Conservation (phyloP, 2,888 invertebrate genomes). For the Tyria jacobaeae region DNA sequence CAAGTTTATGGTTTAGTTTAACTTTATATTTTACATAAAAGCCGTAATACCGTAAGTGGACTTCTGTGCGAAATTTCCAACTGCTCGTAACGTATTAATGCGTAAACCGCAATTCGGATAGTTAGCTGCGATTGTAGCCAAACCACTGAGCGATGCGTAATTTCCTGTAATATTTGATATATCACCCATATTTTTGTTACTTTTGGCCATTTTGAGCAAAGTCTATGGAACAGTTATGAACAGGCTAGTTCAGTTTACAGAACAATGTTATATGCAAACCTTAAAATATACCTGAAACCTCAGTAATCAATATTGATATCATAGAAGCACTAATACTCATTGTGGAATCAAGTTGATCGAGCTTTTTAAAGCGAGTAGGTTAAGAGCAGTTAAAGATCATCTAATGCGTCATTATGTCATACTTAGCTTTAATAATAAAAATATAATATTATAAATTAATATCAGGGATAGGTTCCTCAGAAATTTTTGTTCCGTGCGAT, state of each 20-base stretch:
- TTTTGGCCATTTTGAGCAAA: background rate
- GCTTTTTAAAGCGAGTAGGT: too few species aligned
- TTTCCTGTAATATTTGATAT: constrained; percentile 30
- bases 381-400: too few species aligned
- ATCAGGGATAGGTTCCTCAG: too few species aligned
- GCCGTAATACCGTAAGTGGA: background rate
- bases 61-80: constrained; percentile 30
- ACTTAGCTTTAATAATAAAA: too few species aligned
- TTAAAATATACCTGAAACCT: background rate
- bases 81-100: constrained; percentile 30
- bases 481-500: too few species aligned
- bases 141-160: constrained; percentile 39
- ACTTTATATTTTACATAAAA: background rate
- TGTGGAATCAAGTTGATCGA: too few species aligned
- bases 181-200: constrained; percentile 30
- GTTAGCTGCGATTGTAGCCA: constrained; percentile 51
- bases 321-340: too few species aligned
- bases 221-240: background rate
- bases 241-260: background rate
- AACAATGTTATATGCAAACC: background rate
- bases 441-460: too few species aligned
- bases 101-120: constrained; percentile 40
- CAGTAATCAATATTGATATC: too few species aligned
- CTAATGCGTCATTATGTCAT: too few species aligned
- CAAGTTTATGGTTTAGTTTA: background rate